Base-by-base conservation (phyloP, 2,113 vertebrate genomes). In the Notarius lentiginosus region DNA sequence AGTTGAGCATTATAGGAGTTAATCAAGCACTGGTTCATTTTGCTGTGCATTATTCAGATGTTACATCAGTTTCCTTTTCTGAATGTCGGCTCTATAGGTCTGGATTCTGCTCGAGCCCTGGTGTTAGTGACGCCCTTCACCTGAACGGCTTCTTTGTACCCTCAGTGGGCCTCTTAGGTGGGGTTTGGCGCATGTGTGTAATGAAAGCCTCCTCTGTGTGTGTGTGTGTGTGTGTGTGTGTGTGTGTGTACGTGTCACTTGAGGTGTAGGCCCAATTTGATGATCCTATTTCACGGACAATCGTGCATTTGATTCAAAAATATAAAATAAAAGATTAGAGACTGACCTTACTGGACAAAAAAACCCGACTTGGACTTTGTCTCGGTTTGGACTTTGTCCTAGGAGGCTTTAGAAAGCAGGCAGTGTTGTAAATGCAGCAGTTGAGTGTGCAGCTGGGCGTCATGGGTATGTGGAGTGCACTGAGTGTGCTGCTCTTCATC, bases 401-500 rank as follows among this genome's bases (percentile, higher is more conserved):
- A 89, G 88, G 76, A 84, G 55, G 15, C 53, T 60, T 79, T 80
- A 82, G 73, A 83, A 83, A 61, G 79, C 47, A 47, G 51, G 24
- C 17, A 18, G 72, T 27, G 68, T 53, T 82, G 80, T 81, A 79
- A 58, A 83, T 72, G 73, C 49, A 70, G 80, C 79, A 24, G 66
- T 53, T 27, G 63, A 83, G 51, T 55, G 41, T 56, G 11, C 70
- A 56, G 18, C 2, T 68, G 27, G 70, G 47, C 89, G 34, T 79
- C 91, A 93, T 94, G 93, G 85, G 84, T 85, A 86, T 87, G 88
- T 94, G 92, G 94, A 91, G 58, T 66, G 89, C 87, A 27, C 34
- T 91, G 0, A 89, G 65, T 83, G 75, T 89, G 55, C 86, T 94
- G 0, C 84, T 96, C 9, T 81, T 94, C 1, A n/a, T 93, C 30